These are phyloP conservation scores for Ctenochaetus hawaiiensis DNA, from an alignment of 2,797 vertebrate species.

Conservation along the genomic window DNA sequence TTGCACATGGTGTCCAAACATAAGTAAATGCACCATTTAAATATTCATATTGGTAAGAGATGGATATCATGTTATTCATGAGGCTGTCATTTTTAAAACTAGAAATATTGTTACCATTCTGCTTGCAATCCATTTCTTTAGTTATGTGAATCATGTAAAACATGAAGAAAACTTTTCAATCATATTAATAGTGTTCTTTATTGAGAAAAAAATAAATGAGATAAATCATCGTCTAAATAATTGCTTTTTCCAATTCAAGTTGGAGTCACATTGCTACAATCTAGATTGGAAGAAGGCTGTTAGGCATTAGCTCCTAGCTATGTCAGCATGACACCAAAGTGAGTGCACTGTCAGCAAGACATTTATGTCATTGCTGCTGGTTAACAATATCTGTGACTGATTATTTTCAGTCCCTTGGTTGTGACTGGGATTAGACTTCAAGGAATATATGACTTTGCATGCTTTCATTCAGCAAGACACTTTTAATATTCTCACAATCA, in stretches of 20 bases:
- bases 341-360: constrained; percentile 57
- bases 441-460: constrained; percentile 44
- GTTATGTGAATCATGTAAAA: too few species aligned
- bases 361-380: constrained; percentile 65
- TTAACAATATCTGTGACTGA: constrained; percentile 63
- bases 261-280: constrained; percentile 20
- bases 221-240: constrained; percentile 9
- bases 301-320: constrained; percentile 21
- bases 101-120: too few species aligned
- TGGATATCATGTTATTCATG: too few species aligned
- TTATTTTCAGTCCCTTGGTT: constrained; percentile 52
- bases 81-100: too few species aligned
- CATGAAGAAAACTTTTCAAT: neutral
- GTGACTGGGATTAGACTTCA: constrained; percentile 60
- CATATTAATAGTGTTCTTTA: neutral
- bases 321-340: constrained; percentile 46
- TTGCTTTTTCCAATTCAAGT: constrained; percentile 4
- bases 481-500: constrained; percentile 25
- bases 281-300: constrained; percentile 32
- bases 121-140: too few species aligned
- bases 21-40: too few species aligned
- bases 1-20: too few species aligned
- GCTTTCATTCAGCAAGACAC: constrained; percentile 31
- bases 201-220: neutral
- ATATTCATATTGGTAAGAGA: too few species aligned